Base-by-base conservation (phyloP, 2,888 invertebrate species). In the Netelia virgata region DNA sequence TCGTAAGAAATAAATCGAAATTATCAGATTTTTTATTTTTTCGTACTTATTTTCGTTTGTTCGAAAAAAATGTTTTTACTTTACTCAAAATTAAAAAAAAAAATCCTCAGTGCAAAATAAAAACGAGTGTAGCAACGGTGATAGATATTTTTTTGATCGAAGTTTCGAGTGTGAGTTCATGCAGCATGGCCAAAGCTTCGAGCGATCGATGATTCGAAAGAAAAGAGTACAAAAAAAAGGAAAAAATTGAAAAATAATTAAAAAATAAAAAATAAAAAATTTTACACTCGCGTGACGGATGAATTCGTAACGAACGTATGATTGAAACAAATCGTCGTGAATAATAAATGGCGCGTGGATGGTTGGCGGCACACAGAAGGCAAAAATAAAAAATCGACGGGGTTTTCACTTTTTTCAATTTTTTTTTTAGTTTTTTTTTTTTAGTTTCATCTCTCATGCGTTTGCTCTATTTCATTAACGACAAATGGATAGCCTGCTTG, bases 121-220 rank as follows among this genome's bases (percentile, higher is more conserved):
- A 70, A 47, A 50, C 78, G 68, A 69, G 50, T 79, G n/a, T 41
- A 47, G 10, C 10, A 47, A 47, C 14, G 11, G 47, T 47, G 14
- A 47, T 57, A 1, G 41, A 53, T 20, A n/a, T 28, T 50, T 28
- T 0, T 61, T 50, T 23, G n/a, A 11, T 64, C 78, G 84, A 82
- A 72, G 55, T 72, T 80, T 76, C 14, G 41, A 82, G 82, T 86
- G 83, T 83, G 81, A 77, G 69, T 73, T 87, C 92, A 93, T 93
- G 93, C 93, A 91, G 88, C 92, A 92, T 91, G 82, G 92, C 92
- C 91, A 93, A 93, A 93, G 92, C 93, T 88, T 73, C 88, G 90
- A 91, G 91, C 91, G 88, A 64, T 78, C 68, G 78, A 55, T 79
- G 16, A 72, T 36, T 16, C n/a, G 70, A 75, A 63, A 69, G 18